These are phyloP conservation scores for Rhyacophila evoluta DNA, from an alignment of 2,888 invertebrate genomes.

Conservation along the genomic window DNA sequence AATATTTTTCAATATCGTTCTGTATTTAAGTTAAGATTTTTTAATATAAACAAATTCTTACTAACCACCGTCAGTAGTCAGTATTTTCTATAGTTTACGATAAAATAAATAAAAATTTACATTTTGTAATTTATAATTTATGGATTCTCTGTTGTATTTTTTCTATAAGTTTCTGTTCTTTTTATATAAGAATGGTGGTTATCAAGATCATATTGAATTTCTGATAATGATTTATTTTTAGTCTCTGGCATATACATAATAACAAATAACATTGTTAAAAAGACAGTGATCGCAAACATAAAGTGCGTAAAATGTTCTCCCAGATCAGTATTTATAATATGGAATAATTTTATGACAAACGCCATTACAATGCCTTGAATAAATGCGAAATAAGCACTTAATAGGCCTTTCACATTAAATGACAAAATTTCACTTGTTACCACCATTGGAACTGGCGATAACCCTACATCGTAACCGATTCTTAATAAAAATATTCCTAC, in stretches of 20 bases:
- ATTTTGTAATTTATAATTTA: not conserved
- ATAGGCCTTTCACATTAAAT: slow-evolving; percentile 52
- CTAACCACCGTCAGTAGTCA: too few species aligned
- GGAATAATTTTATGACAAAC: slow-evolving; percentile 47
- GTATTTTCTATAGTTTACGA: not conserved
- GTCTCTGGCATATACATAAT: slow-evolving; percentile 53
- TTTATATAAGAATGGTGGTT: slow-evolving; percentile 6
- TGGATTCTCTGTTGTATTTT: not conserved
- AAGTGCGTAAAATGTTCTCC: slow-evolving; percentile 50
- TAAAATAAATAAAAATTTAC: not conserved
- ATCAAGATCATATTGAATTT: slow-evolving; percentile 51
- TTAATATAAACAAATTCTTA: too few species aligned
- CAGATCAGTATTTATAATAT: slow-evolving; percentile 47
- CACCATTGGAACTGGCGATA: slow-evolving; percentile 52
- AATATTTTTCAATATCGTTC: too few species aligned
- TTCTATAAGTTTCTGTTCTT: slow-evolving; percentile 25
- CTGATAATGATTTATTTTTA: slow-evolving; percentile 52
- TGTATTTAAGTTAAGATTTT: too few species aligned
- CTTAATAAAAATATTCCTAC: slow-evolving; percentile 47
- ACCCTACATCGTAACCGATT: slow-evolving; percentile 51
- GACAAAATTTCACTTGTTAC: slow-evolving; percentile 53
- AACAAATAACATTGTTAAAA: slow-evolving; percentile 45
- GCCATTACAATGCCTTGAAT: slow-evolving; percentile 49
- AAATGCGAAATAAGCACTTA: slow-evolving; percentile 50
- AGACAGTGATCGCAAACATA: slow-evolving; percentile 44